phyloP scores from a whole-genome alignment of 2,888 invertebrate species.

The Suillia variegata region DNA sequence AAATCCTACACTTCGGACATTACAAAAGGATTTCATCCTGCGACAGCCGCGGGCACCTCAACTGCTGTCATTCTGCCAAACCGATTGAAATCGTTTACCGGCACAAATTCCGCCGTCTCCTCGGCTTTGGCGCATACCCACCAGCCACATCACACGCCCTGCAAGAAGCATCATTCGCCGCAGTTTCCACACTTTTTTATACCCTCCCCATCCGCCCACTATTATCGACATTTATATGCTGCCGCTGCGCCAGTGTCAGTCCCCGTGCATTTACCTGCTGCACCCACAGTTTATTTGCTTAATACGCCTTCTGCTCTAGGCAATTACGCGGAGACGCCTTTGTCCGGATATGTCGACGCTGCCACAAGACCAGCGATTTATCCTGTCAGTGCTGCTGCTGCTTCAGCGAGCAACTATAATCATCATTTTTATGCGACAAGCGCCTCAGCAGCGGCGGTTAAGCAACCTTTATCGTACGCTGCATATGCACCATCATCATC shows the following conservation, averaged over 20 bases:
- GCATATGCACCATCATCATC: background rate
- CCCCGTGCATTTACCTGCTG: background rate
- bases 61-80: background rate
- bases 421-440: background rate
- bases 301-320: too few relatives aligned
- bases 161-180: background rate
- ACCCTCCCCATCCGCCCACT: background rate
- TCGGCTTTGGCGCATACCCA: background rate
- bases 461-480: background rate
- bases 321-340: too few relatives aligned
- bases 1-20: background rate
- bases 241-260: background rate
- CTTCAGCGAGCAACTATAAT: background rate
- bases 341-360: too few relatives aligned
- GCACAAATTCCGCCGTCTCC: background rate
- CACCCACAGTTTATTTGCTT: background rate
- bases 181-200: background rate
- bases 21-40: background rate
- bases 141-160: background rate
- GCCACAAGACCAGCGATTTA: too few relatives aligned
- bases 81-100: background rate
- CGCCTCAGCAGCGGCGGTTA: too few relatives aligned
- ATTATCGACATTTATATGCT: background rate
- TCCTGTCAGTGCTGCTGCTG: background rate
- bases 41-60: background rate